Percentiles rank a stretch among this genome's conserved stretches.
Conservation (phyloP, 1,140 invertebrate species). For the Oedothorax gibbosus region DNA sequence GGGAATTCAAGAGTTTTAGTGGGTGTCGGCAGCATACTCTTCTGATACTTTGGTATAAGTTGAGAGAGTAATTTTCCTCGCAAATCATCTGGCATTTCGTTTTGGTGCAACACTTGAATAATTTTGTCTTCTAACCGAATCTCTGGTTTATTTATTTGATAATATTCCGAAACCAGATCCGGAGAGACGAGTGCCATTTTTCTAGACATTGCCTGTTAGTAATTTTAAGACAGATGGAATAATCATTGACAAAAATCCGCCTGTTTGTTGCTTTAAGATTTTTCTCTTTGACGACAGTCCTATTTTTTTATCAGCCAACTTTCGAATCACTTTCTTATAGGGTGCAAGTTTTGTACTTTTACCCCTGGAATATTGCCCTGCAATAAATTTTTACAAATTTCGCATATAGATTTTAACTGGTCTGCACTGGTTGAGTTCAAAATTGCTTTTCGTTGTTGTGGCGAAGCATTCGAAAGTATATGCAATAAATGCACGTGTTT, state of each 20-base stretch:
- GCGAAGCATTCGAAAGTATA: neutral
- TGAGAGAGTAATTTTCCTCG: neutral
- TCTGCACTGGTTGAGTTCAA: neutral
- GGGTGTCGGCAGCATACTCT: neutral
- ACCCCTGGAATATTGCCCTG: neutral
- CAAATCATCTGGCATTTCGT: neutral
- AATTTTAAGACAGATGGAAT: neutral
- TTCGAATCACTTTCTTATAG: conserved; percentile 7
- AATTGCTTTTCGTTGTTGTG: neutral
- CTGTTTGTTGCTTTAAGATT: neutral
- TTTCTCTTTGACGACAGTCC: neutral
- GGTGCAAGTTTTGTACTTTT: neutral
- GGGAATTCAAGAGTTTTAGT: neutral
- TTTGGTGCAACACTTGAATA: neutral
- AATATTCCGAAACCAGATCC: neutral
- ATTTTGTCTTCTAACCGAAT: neutral
- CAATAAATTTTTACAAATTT: neutral
- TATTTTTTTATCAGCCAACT: neutral
- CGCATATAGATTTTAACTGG: neutral
- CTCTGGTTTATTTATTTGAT: neutral
- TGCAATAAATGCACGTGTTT: neutral
- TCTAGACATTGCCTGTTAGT: neutral
- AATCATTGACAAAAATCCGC: neutral
- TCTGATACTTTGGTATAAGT: neutral
- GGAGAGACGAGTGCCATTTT: neutral